Percentiles rank a stretch among this genome's conserved stretches.
phyloP scores from a whole-genome alignment of 2,113 vertebrate species.

The Hypanus sabinus region DNA sequence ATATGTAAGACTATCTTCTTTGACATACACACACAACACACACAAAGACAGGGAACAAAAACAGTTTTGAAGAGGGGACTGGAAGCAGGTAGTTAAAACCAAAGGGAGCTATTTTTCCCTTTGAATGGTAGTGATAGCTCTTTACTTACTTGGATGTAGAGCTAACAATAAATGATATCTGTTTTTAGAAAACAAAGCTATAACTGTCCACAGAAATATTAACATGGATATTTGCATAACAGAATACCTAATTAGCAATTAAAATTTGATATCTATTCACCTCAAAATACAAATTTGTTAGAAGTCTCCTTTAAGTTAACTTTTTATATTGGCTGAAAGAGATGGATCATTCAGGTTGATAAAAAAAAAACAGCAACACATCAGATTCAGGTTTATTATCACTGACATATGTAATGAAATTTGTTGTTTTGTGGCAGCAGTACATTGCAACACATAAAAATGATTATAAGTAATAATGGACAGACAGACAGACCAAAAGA shows the following conservation, averaged over 20 bases:
- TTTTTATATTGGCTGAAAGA: conserved; percentile 7
- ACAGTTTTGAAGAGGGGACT: not conserved
- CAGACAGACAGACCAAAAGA: too few relatives aligned
- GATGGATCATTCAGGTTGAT: not conserved
- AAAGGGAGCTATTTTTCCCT: not conserved
- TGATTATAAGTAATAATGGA: too few relatives aligned
- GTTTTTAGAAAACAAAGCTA: not conserved
- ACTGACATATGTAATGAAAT: too few relatives aligned
- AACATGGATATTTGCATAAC: not conserved
- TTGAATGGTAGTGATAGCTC: not conserved
- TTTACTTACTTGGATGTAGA: not conserved
- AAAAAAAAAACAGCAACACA: not conserved
- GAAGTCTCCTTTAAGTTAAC: not conserved
- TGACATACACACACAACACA: not conserved
- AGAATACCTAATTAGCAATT: not conserved
- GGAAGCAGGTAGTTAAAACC: not conserved
- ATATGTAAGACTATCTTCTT: not conserved
- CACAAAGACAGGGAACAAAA: not conserved
- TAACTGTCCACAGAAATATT: not conserved
- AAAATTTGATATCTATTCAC: not conserved
- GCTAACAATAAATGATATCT: not conserved
- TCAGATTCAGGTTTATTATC: too few relatives aligned
- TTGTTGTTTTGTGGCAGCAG: too few relatives aligned
- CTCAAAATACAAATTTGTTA: not conserved
- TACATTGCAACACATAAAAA: too few relatives aligned